Evolutionary conservation across 2,113 vertebrate genomes (phyloP).

Genomic region (Scytalopus superciliaris): DNA sequence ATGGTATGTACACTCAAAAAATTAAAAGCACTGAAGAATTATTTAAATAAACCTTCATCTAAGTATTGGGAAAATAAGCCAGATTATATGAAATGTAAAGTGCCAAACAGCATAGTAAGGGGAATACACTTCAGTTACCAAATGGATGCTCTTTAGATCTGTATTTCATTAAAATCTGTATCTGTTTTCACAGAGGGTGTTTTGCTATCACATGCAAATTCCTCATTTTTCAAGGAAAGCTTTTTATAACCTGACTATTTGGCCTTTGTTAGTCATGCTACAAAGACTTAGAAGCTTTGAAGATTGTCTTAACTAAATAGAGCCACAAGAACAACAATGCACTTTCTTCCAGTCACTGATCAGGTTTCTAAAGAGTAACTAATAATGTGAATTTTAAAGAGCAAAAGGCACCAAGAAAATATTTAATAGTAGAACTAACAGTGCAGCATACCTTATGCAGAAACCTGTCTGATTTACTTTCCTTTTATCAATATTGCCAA

Average conservation of each 20-base stretch:
- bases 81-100: not conserved
- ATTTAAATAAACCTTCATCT: not conserved
- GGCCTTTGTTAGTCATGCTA: conserved; percentile 35
- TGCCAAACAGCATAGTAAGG: not conserved
- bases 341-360: conserved; percentile 31
- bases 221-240: conserved; percentile 33
- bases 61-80: not conserved
- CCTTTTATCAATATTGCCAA: conserved; percentile 72
- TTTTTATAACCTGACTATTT: not conserved
- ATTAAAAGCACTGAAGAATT: not conserved
- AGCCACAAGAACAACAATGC: conserved; percentile 4
- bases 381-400: conserved; percentile 51
- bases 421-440: conserved; percentile 66
- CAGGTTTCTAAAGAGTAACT: conserved; percentile 40
- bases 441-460: conserved; percentile 57
- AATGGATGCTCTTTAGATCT: not conserved
- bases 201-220: conserved; percentile 20
- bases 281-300: conserved; percentile 9
- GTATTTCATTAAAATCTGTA: not conserved
- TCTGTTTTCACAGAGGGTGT: not conserved
- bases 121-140: not conserved
- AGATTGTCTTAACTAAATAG: conserved; percentile 52
- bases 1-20: not conserved
- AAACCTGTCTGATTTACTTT: conserved; percentile 73
- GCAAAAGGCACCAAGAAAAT: conserved; percentile 37